phyloP scores from a whole-genome alignment of 2,888 invertebrate species.

The Chaitophorus viminalis region DNA sequence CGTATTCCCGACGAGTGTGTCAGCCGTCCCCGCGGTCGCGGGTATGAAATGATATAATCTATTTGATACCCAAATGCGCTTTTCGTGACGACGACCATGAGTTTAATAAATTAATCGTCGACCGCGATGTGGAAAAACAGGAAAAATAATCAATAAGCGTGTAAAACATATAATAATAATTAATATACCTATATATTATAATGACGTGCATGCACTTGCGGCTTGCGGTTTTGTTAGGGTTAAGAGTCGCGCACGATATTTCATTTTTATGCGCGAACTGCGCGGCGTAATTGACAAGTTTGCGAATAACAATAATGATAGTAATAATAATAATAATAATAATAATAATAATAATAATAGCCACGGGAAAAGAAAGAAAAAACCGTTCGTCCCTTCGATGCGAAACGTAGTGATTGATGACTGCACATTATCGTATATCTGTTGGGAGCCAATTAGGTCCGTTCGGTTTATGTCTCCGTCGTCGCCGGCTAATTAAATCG shows the following conservation, averaged over 20 bases:
- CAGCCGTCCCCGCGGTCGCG: too few relatives aligned
- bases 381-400: conserved; percentile 25
- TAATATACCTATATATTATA: background rate
- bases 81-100: too few relatives aligned
- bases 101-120: too few relatives aligned
- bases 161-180: too few relatives aligned
- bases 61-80: too few relatives aligned
- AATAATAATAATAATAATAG: conserved; percentile 23
- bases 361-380: conserved; percentile 1
- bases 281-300: conserved; percentile 37
- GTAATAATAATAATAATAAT: conserved; percentile 32
- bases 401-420: conserved; percentile 36
- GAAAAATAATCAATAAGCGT: background rate
- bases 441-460: conserved; percentile 45
- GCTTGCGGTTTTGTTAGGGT: background rate
- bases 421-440: background rate
- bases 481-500: conserved; percentile 31
- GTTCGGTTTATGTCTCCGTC: background rate
- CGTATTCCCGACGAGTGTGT: too few relatives aligned
- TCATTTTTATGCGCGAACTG: background rate
- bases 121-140: too few relatives aligned
- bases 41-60: too few relatives aligned
- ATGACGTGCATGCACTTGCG: background rate
- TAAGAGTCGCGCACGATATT: background rate
- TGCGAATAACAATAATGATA: conserved; percentile 1